Percentiles rank a stretch among this genome's conserved stretches.
Conservation (phyloP, 2,797 vertebrate species). For the Menidia menidia region DNA sequence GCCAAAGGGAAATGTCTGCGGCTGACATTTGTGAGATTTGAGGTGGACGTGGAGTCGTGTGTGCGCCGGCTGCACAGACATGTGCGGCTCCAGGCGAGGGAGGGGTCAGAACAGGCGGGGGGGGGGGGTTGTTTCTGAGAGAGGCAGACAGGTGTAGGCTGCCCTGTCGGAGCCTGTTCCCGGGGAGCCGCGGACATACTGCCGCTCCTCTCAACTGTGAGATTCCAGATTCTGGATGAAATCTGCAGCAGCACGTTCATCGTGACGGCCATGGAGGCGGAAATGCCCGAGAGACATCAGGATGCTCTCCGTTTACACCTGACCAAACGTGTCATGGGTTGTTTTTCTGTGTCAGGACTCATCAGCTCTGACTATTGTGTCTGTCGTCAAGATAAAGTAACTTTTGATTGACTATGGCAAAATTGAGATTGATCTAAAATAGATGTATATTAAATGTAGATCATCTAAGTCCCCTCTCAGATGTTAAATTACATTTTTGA, state of each 20-base stretch:
- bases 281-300: constrained; percentile 65
- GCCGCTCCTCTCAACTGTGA: constrained; percentile 74
- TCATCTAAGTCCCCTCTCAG: too few relatives aligned
- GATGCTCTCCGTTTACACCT: constrained; percentile 61
- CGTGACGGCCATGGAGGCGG: constrained; percentile 54
- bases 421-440: not conserved
- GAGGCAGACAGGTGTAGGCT: constrained; percentile 69
- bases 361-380: constrained; percentile 26
- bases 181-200: constrained; percentile 60
- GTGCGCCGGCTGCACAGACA: constrained; percentile 20
- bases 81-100: constrained; percentile 57
- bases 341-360: constrained; percentile 31
- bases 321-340: constrained; percentile 66
- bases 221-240: constrained; percentile 80
- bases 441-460: too few relatives aligned
- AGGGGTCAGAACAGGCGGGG: constrained; percentile 41
- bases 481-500: not conserved
- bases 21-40: constrained; percentile 12
- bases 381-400: not conserved
- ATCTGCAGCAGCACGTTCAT: constrained; percentile 63
- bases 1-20: constrained; percentile 22
- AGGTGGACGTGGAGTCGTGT: not conserved
- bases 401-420: not conserved
- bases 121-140: constrained; percentile 45
- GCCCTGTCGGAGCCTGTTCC: constrained; percentile 49